phyloP scores from a whole-genome alignment of 2,888 invertebrate genomes.

The Coremacera marginata region DNA sequence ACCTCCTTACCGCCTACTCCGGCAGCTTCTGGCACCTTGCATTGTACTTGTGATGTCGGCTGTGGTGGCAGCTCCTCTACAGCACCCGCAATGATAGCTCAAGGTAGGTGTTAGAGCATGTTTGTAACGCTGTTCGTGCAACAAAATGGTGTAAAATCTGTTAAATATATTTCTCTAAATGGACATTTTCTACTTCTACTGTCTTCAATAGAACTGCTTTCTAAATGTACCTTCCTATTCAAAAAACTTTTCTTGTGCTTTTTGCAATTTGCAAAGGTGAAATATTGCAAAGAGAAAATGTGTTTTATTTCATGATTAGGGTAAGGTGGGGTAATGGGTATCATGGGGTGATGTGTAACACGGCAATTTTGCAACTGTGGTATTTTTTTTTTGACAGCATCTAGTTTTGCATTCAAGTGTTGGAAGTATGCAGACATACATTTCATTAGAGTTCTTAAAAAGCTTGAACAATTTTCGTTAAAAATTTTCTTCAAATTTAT shows the following conservation, averaged over 20 bases:
- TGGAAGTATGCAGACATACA: too few species aligned
- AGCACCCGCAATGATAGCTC: constrained; percentile 52
- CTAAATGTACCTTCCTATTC: neutral
- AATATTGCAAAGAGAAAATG: too few species aligned
- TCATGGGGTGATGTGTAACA: too few species aligned
- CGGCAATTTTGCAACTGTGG: too few species aligned
- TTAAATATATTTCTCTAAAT: constrained; percentile 18
- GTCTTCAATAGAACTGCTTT: constrained; percentile 13
- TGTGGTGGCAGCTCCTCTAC: constrained; percentile 46
- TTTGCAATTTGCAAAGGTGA: too few species aligned
- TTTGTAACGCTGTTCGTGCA: constrained; percentile 44
- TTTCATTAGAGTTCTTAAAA: too few species aligned
- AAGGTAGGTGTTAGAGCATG: constrained; percentile 70
- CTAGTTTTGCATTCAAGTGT: too few species aligned
- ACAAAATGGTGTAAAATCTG: constrained; percentile 4
- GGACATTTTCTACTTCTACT: neutral
- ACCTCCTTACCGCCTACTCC: constrained; percentile 58
- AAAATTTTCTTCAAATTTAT: too few species aligned
- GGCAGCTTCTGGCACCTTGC: constrained; percentile 56
- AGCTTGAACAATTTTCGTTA: too few species aligned
- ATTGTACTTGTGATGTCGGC: constrained; percentile 65
- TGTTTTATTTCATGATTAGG: too few species aligned
- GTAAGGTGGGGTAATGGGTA: too few species aligned
- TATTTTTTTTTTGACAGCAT: too few species aligned
- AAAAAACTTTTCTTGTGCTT: neutral